Percentiles rank a stretch among this genome's conserved stretches.
Evolutionary conservation across 2,113 vertebrate genomes (phyloP).

Genomic region (Butorides virescens): DNA sequence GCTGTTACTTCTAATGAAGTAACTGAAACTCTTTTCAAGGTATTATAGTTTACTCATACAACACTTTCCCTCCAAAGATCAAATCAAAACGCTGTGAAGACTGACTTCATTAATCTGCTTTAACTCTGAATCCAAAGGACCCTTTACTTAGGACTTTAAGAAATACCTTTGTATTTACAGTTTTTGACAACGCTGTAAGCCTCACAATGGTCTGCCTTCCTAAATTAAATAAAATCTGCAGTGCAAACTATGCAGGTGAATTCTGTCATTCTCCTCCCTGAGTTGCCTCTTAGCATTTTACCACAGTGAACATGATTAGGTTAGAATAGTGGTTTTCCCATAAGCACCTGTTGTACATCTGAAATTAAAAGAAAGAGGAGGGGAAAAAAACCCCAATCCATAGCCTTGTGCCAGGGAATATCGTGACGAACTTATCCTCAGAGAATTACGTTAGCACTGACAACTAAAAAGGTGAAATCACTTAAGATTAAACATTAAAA

Average conservation of each 20-base stretch:
- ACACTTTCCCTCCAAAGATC: background rate
- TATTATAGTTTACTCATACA: background rate
- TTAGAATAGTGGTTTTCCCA: conserved; percentile 15
- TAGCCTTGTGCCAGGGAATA: background rate
- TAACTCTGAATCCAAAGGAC: background rate
- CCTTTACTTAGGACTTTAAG: conserved; percentile 26
- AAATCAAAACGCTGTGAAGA: background rate
- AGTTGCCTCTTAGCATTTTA: conserved; percentile 45
- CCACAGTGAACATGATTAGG: conserved; percentile 4
- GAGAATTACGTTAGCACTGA: background rate
- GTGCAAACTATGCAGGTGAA: conserved; percentile 28
- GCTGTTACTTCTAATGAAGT: background rate
- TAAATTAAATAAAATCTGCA: conserved; percentile 56
- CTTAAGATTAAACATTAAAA: background rate
- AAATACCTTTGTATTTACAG: conserved; percentile 47
- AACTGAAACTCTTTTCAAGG: background rate
- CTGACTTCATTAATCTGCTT: background rate
- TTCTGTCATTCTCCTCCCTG: conserved; percentile 42
- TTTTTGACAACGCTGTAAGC: background rate
- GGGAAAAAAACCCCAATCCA: background rate
- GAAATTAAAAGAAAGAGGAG: background rate
- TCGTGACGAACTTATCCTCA: background rate
- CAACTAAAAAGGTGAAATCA: background rate
- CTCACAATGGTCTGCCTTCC: conserved; percentile 14
- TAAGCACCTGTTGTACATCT: background rate